A percentile compares a stretch with the other conserved stretches of the same genome.
Evolutionary conservation across 2,797 vertebrate genomes (phyloP).

Genomic region (Tiaroga cobitis): DNA sequence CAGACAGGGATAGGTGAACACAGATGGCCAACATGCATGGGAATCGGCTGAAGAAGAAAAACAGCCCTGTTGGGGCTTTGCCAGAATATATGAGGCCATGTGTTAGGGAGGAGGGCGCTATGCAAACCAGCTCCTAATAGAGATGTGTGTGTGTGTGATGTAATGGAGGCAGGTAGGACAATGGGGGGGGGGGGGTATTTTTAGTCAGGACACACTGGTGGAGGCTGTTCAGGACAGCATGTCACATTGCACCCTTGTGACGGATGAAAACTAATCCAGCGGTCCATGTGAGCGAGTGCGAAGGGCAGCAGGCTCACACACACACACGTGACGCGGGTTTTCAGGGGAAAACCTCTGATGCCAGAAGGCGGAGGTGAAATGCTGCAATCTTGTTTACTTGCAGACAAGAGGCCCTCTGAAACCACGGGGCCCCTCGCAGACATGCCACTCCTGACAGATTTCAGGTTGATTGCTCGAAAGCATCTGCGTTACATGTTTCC

Average conservation of each 20-base stretch:
- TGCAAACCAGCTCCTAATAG: not conserved
- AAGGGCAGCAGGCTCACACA: constrained; percentile 47
- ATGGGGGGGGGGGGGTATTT: constrained; percentile 53
- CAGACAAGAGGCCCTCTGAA: not conserved
- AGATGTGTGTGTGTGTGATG: constrained; percentile 47
- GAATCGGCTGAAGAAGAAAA: not conserved
- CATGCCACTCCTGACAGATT: not conserved
- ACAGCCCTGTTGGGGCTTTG: not conserved
- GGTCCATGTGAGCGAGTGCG: constrained; percentile 59
- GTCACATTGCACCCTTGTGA: constrained; percentile 73
- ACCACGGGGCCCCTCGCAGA: not conserved
- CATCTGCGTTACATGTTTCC: not conserved
- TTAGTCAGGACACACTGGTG: constrained; percentile 37
- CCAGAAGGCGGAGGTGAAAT: constrained; percentile 1
- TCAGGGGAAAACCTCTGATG: constrained; percentile 45
- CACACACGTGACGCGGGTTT: constrained; percentile 50
- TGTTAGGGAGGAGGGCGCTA: not conserved
- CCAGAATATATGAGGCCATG: constrained; percentile 44
- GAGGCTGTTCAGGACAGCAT: constrained; percentile 56
- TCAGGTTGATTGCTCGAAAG: not conserved
- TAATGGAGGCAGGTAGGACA: constrained; percentile 55
- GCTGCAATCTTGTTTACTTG: not conserved
- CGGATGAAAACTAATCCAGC: constrained; percentile 55
- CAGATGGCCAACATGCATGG: not conserved
- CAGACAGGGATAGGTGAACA: not conserved